phyloP scores from a whole-genome alignment of 2,797 vertebrate genomes.

The Selene dorsalis region DNA sequence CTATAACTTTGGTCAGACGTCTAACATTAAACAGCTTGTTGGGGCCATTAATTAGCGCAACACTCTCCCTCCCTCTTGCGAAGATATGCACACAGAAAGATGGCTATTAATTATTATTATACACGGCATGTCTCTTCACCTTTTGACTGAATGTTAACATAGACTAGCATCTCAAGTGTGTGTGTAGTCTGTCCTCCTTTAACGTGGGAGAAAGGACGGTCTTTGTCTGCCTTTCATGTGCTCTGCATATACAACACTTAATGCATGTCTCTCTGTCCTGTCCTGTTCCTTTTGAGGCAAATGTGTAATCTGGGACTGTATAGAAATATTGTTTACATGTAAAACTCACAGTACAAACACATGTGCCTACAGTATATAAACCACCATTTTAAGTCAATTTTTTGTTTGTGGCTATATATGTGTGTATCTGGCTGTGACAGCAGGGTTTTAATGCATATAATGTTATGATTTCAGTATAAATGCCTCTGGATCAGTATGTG shows the following conservation, averaged over 20 bases:
- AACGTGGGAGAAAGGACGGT: background rate
- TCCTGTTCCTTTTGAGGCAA: background rate
- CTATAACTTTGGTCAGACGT: constrained; percentile 35
- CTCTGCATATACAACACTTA: background rate
- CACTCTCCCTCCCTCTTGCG: constrained; percentile 11
- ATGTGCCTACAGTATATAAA: background rate
- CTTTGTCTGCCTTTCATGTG: too few relatives aligned
- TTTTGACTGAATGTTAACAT: background rate
- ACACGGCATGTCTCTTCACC: background rate
- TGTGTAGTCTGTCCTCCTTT: background rate
- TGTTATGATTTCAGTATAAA: background rate
- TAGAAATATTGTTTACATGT: background rate
- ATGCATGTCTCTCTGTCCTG: background rate
- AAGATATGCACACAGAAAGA: constrained; percentile 12
- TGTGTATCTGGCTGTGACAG: background rate
- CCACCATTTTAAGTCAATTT: background rate
- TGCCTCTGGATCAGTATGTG: constrained; percentile 17
- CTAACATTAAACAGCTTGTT: constrained; percentile 45
- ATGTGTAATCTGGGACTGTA: background rate
- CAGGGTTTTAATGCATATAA: background rate
- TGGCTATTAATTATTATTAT: background rate
- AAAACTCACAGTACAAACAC: background rate
- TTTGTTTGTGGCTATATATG: background rate
- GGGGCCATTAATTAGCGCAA: constrained; percentile 28
- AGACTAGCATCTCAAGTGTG: background rate